Base-by-base conservation (phyloP, 2,113 vertebrate genomes). In the Ceyx melanurus region DNA sequence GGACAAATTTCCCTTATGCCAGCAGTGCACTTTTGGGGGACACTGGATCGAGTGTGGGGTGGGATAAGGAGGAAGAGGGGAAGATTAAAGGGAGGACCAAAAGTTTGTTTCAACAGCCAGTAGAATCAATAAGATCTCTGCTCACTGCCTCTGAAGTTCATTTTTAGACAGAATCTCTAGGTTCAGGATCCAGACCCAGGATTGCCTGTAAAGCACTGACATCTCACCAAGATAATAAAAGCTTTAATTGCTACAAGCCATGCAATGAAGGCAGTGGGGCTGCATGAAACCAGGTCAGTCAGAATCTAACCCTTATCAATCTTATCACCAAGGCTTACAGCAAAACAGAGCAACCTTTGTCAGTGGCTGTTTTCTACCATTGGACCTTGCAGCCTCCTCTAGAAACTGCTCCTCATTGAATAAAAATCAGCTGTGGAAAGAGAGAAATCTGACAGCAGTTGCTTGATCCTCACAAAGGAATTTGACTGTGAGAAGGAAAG, bases 401-500 rank as follows among this genome's bases (percentile, higher is more conserved):
- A 5, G 91, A 84, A 76, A 11, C 29, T 43, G 6, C 15, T 89
- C 43, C 23, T 77, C 26, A 35, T 2, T 33, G 11, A 91, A 80
- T 77, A 71, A 78, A 89, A 54, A 56, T 23, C 60, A 71, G 35
- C 72, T 88, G n/a, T 33, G 89, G 68, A 64, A 78, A 46, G 48
- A 40, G 16, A 80, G 15, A 80, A 82, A 82, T 81, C 29, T 85
- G 84, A 86, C 82, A 86, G 89, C 64, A 67, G 46, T 77, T 71
- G 33, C 58, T 67, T 48, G n/a, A 43, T 80, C 56, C 40, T 74
- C 64, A 82, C 40, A 82, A 67, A 92, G 31, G 46, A 82, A 64
- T 53, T 22, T 43, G 33, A 56, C 71, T 64, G 33, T 1, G 6
- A 84, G 78, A 85, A 91, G 40, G 23, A 74, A 92, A 80, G 46